Conservation (phyloP, 1,140 invertebrate genomes). For the Triops longicaudatus region DNA sequence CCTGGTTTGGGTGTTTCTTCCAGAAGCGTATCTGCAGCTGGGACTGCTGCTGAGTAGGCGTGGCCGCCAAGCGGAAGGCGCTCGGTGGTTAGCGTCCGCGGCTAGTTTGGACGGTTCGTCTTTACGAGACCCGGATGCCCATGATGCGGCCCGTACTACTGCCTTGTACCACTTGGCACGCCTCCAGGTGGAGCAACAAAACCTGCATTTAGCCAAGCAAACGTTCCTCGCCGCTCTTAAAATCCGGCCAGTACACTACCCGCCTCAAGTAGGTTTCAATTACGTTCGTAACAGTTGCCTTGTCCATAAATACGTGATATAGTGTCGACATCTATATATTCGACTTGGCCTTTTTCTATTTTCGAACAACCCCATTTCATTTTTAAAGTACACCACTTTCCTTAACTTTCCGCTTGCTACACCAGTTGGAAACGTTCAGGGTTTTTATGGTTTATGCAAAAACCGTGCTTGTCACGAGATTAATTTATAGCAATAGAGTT, state of each 20-base stretch:
- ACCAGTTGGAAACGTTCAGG: no score
- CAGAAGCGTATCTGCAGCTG: slow-evolving; percentile 26
- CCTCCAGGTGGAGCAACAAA: slow-evolving; percentile 13
- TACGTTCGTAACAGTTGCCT: no score
- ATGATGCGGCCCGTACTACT: slow-evolving; percentile 15
- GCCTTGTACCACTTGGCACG: slow-evolving; percentile 24
- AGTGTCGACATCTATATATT: no score
- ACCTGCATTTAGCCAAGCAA: slow-evolving; percentile 19
- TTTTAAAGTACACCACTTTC: no score
- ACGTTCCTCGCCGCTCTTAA: slow-evolving; percentile 6
- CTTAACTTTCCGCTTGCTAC: no score
- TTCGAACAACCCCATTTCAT: no score
- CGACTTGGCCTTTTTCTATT: no score
- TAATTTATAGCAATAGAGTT: no score
- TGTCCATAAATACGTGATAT: no score
- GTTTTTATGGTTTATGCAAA: no score
- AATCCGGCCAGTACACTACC: background rate
- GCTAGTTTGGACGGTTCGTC: slow-evolving; percentile 22
- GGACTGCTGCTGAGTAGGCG: slow-evolving; percentile 22
- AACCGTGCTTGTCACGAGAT: no score
- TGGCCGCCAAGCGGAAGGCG: background rate
- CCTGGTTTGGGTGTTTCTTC: background rate
- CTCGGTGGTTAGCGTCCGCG: slow-evolving; percentile 18
- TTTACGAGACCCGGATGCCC: slow-evolving; percentile 24
- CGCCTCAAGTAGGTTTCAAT: slow-evolving; percentile 19